phyloP scores from a whole-genome alignment of 2,888 invertebrate species.

The Drosophila bunnanda region DNA sequence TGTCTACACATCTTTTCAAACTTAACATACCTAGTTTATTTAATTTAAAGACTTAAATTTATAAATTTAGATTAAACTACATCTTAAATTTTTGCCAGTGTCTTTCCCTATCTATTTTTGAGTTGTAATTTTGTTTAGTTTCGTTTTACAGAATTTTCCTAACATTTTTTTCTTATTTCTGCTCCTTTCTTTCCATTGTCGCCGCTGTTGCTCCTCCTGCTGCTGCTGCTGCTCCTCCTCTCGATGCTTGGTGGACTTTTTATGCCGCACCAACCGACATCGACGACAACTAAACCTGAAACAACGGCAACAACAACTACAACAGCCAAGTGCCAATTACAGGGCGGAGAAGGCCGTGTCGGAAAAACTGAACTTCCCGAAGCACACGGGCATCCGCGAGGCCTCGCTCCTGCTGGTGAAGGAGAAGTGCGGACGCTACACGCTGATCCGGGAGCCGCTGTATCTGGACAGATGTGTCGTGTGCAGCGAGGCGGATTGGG shows the following conservation, averaged over 20 bases:
- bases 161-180: slow-evolving; percentile 46
- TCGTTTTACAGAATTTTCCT: slow-evolving; percentile 68
- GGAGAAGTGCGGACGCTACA: slow-evolving; percentile 95
- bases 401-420: slow-evolving; percentile 94
- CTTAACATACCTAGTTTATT: neutral
- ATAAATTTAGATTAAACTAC: neutral
- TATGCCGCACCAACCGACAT: slow-evolving; percentile 41
- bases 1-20: too few relatives aligned
- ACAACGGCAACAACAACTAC: slow-evolving; percentile 43
- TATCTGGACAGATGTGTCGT: slow-evolving; percentile 96
- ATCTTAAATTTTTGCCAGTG: neutral
- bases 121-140: slow-evolving; percentile 76
- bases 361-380: slow-evolving; percentile 88
- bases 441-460: slow-evolving; percentile 94
- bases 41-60: neutral
- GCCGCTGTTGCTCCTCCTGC: slow-evolving; percentile 23
- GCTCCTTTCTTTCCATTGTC: slow-evolving; percentile 40
- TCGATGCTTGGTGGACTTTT: slow-evolving; percentile 28
- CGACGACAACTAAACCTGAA: slow-evolving; percentile 38
- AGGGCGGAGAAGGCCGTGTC: slow-evolving; percentile 88
- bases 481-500: slow-evolving; percentile 93
- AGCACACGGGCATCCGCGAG: slow-evolving; percentile 91
- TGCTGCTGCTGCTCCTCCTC: neutral
- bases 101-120: slow-evolving; percentile 46
- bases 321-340: slow-evolving; percentile 90